Percentiles rank a stretch among this genome's conserved stretches.
Evolutionary conservation across 2,888 invertebrate species (phyloP).

Genomic region (Celastrina argiolus): DNA sequence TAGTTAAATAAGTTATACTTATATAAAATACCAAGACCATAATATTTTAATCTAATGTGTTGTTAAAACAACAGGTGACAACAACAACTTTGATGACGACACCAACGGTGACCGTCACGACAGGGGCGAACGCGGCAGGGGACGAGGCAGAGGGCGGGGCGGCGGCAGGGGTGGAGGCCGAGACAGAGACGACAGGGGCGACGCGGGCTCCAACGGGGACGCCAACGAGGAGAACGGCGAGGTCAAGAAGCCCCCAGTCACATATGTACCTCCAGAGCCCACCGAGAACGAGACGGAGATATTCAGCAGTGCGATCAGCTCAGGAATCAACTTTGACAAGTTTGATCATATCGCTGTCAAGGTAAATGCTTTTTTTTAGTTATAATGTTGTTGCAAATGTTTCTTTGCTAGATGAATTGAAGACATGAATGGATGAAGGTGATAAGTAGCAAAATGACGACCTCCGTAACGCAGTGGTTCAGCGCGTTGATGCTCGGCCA

Average conservation of each 20-base stretch:
- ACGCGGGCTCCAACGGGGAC: slow-evolving; percentile 30
- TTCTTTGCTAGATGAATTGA: background rate
- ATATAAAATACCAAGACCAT: background rate
- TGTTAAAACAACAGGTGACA: slow-evolving; percentile 23
- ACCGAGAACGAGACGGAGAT: slow-evolving; percentile 83
- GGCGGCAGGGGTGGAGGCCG: slow-evolving; percentile 35
- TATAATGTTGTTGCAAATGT: background rate
- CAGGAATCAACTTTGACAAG: slow-evolving; percentile 95
- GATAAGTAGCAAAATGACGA: too few species aligned
- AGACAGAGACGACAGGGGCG: slow-evolving; percentile 32
- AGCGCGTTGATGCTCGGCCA: too few species aligned
- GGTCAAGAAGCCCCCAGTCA: slow-evolving; percentile 68
- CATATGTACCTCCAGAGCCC: slow-evolving; percentile 85
- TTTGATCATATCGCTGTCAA: slow-evolving; percentile 93
- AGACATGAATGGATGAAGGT: too few species aligned
- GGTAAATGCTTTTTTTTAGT: slow-evolving; percentile 69
- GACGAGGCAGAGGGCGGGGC: slow-evolving; percentile 37
- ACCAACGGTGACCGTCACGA: slow-evolving; percentile 45
- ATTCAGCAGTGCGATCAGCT: slow-evolving; percentile 82
- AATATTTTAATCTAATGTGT: background rate
- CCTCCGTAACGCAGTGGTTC: too few species aligned
- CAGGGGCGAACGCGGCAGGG: slow-evolving; percentile 40
- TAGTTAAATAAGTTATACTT: background rate
- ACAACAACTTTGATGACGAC: slow-evolving; percentile 27
- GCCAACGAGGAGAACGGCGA: slow-evolving; percentile 48